phyloP scores from a whole-genome alignment of 2,113 vertebrate genomes.

The Chamaea fasciata region DNA sequence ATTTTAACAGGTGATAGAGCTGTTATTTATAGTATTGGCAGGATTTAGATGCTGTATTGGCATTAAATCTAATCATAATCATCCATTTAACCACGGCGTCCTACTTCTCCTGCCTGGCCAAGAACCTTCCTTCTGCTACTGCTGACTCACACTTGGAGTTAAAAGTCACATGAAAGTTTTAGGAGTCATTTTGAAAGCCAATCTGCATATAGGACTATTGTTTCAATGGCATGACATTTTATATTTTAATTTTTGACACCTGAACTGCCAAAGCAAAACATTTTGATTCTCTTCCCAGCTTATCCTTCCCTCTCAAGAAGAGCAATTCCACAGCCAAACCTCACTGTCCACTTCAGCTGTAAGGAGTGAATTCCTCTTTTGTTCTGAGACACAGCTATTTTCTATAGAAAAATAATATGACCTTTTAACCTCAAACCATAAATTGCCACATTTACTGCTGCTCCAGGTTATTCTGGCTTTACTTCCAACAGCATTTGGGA shows the following conservation, averaged over 20 bases:
- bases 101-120: neutral
- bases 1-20: rapidly evolving
- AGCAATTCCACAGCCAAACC: neutral
- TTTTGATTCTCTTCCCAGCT: neutral
- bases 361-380: neutral
- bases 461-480: neutral
- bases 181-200: neutral
- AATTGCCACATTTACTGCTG: neutral
- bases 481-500: neutral
- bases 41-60: neutral
- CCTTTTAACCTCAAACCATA: neutral
- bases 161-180: neutral
- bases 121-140: neutral
- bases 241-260: neutral
- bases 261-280: neutral
- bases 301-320: neutral
- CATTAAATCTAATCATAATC: neutral
- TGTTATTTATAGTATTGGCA: neutral
- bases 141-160: neutral
- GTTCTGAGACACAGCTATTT: neutral
- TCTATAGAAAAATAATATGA: neutral
- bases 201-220: neutral
- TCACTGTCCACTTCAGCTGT: neutral
- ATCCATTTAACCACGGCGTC: neutral
- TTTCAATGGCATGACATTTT: neutral